Percentiles rank a stretch among this genome's conserved stretches.
Conservation (phyloP, 1,140 invertebrate genomes). For the Hirudo medicinalis region DNA sequence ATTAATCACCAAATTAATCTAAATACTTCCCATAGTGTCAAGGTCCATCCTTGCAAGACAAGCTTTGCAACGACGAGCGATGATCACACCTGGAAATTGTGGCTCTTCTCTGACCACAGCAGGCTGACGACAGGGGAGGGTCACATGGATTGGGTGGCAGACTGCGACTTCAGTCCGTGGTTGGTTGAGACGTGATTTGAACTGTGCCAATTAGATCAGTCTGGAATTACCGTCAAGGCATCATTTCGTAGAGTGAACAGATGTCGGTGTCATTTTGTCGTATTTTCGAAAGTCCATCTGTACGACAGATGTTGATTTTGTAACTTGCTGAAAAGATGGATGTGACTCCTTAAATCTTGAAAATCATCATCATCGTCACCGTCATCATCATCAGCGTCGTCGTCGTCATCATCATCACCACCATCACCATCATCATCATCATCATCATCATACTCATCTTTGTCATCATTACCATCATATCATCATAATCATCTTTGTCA, state of each 20-base stretch:
- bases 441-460: too few relatives aligned
- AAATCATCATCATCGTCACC: not conserved
- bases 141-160: conserved; percentile 42
- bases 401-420: too few relatives aligned
- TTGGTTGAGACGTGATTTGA: conserved; percentile 26
- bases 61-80: conserved; percentile 40
- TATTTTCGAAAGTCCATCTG: too few relatives aligned
- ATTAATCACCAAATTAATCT: too few relatives aligned
- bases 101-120: conserved; percentile 33
- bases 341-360: not conserved
- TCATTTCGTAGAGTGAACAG: too few relatives aligned
- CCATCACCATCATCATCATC: not conserved
- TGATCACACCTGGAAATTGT: conserved; percentile 42
- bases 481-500: too few relatives aligned
- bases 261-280: too few relatives aligned
- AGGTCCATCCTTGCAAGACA: conserved; percentile 40
- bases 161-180: conserved; percentile 40
- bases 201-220: too few relatives aligned
- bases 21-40: conserved; percentile 28
- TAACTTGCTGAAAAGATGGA: too few relatives aligned
- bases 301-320: too few relatives aligned
- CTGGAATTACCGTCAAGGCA: too few relatives aligned
- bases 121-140: conserved; percentile 41
- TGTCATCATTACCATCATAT: too few relatives aligned
- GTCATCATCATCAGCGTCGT: not conserved